Evolutionary conservation across 2,888 invertebrate species (phyloP).

Genomic region (Erebia epiphron): DNA sequence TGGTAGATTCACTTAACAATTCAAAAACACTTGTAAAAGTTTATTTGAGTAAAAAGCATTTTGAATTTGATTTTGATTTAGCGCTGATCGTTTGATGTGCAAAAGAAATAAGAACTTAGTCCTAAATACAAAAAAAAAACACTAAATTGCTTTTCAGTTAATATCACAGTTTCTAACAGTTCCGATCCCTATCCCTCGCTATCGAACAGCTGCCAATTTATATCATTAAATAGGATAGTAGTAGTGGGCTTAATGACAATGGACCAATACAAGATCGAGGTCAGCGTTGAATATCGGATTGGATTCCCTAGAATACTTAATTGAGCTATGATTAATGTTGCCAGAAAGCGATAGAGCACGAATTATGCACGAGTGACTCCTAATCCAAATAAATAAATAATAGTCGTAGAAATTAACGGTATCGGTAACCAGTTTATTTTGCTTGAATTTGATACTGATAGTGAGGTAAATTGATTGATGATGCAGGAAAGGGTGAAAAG

Average conservation of each 20-base stretch:
- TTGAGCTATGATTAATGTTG: constrained; percentile 57
- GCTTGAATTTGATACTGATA: background rate
- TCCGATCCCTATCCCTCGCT: constrained; percentile 63
- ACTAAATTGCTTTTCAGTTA: constrained; percentile 48
- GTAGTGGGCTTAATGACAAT: constrained; percentile 72
- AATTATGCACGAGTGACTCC: background rate
- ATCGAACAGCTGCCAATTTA: constrained; percentile 61
- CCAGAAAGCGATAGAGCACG: constrained; percentile 28
- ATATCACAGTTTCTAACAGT: constrained; percentile 44
- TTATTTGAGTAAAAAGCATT: no score
- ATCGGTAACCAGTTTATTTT: background rate
- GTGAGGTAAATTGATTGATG: background rate
- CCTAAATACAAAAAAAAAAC: constrained; percentile 46
- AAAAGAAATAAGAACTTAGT: constrained; percentile 55
- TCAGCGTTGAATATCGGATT: constrained; percentile 69
- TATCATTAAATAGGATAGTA: constrained; percentile 59
- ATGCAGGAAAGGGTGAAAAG: background rate
- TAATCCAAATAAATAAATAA: background rate
- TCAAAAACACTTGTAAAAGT: no score
- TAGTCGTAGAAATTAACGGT: background rate
- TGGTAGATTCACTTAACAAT: no score
- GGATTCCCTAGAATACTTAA: constrained; percentile 69
- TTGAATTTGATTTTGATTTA: no score
- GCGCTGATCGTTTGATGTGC: no score
- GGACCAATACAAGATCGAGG: constrained; percentile 73